A percentile compares a stretch with the other conserved stretches of the same genome.
Evolutionary conservation across 2,797 vertebrate species (phyloP).

Genomic region (Philypnodon macrostomus): DNA sequence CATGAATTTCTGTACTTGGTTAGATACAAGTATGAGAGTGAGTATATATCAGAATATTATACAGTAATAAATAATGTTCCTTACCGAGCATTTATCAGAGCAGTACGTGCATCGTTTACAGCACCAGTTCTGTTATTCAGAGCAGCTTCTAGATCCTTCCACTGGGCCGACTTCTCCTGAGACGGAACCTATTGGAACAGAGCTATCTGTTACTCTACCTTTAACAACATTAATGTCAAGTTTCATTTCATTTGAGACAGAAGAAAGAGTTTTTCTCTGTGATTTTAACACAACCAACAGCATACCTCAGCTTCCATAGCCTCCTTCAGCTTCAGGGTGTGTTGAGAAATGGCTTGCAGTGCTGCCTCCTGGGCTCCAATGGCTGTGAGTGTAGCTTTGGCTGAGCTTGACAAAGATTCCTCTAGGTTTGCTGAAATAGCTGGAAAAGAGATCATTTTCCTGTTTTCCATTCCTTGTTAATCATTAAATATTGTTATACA

Average conservation of each 20-base stretch:
- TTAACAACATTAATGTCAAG: no score
- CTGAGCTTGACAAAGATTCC: constrained; percentile 78
- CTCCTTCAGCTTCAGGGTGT: constrained; percentile 83
- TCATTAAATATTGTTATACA: no score
- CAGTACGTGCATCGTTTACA: constrained; percentile 82
- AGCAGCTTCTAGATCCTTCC: constrained; percentile 88
- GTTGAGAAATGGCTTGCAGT: constrained; percentile 81
- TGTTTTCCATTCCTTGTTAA: no score
- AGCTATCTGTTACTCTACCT: no score
- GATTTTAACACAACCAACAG: no score
- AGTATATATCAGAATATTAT: no score
- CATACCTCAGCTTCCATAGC: constrained; percentile 93
- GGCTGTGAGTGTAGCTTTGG: constrained; percentile 83
- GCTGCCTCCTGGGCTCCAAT: constrained; percentile 90
- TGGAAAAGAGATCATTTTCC: constrained; percentile 49
- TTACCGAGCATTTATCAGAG: constrained; percentile 89
- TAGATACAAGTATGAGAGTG: no score
- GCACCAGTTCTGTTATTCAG: constrained; percentile 81
- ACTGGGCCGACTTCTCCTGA: constrained; percentile 85
- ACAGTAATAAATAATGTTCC: constrained; percentile 11
- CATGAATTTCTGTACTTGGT: no score
- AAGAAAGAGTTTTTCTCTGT: no score
- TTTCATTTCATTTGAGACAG: no score
- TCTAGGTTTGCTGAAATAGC: constrained; percentile 83
- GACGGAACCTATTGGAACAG: constrained; percentile 67